These are phyloP conservation scores for Macquaria australasica DNA, from an alignment of 2,113 vertebrate genomes.

Conservation along the genomic window DNA sequence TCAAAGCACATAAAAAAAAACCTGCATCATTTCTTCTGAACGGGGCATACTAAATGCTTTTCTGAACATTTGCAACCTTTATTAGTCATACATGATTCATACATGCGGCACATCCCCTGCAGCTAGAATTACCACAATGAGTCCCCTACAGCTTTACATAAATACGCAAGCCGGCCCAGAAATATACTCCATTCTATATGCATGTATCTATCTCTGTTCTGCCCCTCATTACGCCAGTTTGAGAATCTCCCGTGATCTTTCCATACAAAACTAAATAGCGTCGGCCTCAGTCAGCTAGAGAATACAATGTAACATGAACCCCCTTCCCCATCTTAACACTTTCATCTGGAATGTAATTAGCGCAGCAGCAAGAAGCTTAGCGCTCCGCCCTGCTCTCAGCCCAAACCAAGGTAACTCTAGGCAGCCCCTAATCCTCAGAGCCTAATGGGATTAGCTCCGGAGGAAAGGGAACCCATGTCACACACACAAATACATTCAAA, in stretches of 20 bases:
- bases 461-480: constrained; percentile 77
- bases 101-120: constrained; percentile 25
- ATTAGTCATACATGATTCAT: constrained; percentile 30
- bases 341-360: constrained; percentile 85
- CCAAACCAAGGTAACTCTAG: constrained; percentile 76
- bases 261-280: constrained; percentile 57
- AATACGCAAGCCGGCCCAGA: constrained; percentile 1
- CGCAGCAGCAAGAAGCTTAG: constrained; percentile 76
- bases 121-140: constrained; percentile 41
- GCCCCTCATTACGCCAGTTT: constrained; percentile 35
- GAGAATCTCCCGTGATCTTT: constrained; percentile 44
- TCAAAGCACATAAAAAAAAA: neutral
- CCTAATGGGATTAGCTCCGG: constrained; percentile 83
- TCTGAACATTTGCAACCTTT: constrained; percentile 13
- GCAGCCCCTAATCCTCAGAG: constrained; percentile 79
- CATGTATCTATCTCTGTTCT: constrained; percentile 21
- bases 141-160: constrained; percentile 33
- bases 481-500: constrained; percentile 62
- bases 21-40: neutral
- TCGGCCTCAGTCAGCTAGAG: constrained; percentile 39
- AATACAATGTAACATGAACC: constrained; percentile 60
- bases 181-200: neutral
- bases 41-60: neutral
- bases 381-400: constrained; percentile 66
- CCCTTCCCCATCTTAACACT: constrained; percentile 68